Percentiles rank a stretch among this genome's conserved stretches.
These are phyloP conservation scores for Drosophila mayri DNA, from an alignment of 1,140 invertebrate genomes.

Conservation along the genomic window DNA sequence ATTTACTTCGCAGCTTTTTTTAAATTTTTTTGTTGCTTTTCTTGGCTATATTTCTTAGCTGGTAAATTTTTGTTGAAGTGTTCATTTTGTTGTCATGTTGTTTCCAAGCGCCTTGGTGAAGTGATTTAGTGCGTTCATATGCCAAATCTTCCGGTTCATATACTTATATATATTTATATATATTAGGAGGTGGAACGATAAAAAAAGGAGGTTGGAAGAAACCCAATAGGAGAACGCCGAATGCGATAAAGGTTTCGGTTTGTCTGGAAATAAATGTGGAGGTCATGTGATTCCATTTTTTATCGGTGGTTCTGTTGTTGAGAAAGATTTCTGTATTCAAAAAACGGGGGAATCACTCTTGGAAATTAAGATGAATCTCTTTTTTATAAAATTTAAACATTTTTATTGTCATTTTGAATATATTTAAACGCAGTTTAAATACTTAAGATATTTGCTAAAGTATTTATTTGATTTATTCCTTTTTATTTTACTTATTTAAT, in stretches of 20 bases:
- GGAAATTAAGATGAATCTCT: background rate
- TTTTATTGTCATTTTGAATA: background rate
- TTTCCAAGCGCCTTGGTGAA: constrained; percentile 72
- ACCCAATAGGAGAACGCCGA: constrained; percentile 7
- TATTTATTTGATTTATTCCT: background rate
- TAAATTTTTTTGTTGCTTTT: constrained; percentile 31
- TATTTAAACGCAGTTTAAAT: too few species aligned
- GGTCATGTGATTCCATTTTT: background rate
- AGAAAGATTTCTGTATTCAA: background rate
- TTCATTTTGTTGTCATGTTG: constrained; percentile 81
- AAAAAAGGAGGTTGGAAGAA: constrained; percentile 22
- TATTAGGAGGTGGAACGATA: constrained; percentile 21
- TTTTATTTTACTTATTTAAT: background rate
- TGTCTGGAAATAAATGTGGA: background rate
- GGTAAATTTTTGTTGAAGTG: constrained; percentile 72
- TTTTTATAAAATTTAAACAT: background rate
- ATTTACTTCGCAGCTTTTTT: constrained; percentile 51
- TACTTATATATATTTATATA: constrained; percentile 19
- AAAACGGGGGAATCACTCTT: background rate
- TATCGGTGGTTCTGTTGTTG: background rate
- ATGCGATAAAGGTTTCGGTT: constrained; percentile 3
- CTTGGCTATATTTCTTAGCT: constrained; percentile 60
- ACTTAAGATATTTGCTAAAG: background rate
- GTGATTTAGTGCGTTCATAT: constrained; percentile 75
- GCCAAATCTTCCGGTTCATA: constrained; percentile 74